Percentiles rank a stretch among this genome's conserved stretches.
phyloP scores from a whole-genome alignment of 2,888 invertebrate genomes.

The Lithophane leautieri region DNA sequence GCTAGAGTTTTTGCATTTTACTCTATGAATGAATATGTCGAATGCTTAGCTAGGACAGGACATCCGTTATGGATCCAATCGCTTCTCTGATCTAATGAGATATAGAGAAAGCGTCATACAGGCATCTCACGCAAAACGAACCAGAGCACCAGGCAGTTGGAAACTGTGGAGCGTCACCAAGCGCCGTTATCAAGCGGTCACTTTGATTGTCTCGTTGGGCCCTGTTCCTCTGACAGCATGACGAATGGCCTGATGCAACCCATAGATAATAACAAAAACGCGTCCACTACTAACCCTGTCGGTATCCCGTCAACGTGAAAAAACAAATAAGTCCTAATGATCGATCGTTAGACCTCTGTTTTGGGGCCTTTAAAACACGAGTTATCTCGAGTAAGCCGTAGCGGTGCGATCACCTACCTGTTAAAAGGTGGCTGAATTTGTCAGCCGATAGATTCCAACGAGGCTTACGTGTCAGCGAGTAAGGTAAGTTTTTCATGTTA shows the following conservation, averaged over 20 bases:
- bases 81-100: background rate
- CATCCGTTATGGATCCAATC: background rate
- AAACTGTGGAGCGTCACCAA: constrained; percentile 72
- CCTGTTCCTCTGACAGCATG: constrained; percentile 88
- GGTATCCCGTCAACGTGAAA: constrained; percentile 88
- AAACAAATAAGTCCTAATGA: constrained; percentile 90
- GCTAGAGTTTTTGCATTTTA: background rate
- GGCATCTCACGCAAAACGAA: constrained; percentile 25
- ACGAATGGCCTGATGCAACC: constrained; percentile 88
- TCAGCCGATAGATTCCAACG: constrained; percentile 73
- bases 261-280: constrained; percentile 81
- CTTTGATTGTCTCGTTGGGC: constrained; percentile 87
- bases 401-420: constrained; percentile 79
- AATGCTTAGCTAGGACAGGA: background rate
- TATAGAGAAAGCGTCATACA: constrained; percentile 4
- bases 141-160: constrained; percentile 60
- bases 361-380: constrained; percentile 85
- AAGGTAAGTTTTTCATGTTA: constrained; percentile 66
- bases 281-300: constrained; percentile 76
- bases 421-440: constrained; percentile 77
- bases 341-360: constrained; percentile 87
- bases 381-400: constrained; percentile 80
- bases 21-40: background rate
- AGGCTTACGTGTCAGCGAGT: constrained; percentile 68
- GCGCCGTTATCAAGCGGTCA: constrained; percentile 86